Evolutionary conservation across 2,888 invertebrate species (phyloP).

Genomic region (Heliconius hortense): DNA sequence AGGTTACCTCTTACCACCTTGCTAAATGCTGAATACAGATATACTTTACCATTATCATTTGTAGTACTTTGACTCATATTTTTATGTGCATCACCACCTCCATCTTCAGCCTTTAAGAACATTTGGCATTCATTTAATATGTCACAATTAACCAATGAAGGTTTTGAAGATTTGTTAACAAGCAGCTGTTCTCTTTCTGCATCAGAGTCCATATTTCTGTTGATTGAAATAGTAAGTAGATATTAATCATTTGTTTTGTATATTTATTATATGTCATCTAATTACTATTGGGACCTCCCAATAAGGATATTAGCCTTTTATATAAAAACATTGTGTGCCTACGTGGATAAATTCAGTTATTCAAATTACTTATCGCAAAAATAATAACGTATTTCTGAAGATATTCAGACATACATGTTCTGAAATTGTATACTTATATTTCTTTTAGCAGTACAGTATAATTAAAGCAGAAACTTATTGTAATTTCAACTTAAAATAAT

Average conservation of each 20-base stretch:
- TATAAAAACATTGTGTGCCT: not conserved
- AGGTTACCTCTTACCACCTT: too few relatives aligned
- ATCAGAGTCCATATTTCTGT: slow-evolving; percentile 59
- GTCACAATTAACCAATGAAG: slow-evolving; percentile 62
- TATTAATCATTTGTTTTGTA: not conserved
- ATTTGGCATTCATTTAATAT: slow-evolving; percentile 74
- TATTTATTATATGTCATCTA: not conserved
- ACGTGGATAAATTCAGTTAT: slow-evolving; percentile 16
- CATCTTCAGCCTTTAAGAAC: slow-evolving; percentile 72
- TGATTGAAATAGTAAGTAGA: not conserved
- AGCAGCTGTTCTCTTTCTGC: slow-evolving; percentile 54
- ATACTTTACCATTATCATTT: slow-evolving; percentile 51
- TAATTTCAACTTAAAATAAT: not conserved
- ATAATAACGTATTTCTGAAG: not conserved
- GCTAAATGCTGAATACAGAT: not conserved
- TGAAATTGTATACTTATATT: not conserved
- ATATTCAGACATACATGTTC: not conserved
- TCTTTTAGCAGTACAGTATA: not conserved
- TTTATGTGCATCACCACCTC: slow-evolving; percentile 67
- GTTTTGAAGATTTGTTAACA: slow-evolving; percentile 49
- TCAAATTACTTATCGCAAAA: not conserved
- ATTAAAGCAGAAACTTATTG: not conserved
- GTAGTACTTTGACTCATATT: slow-evolving; percentile 52
- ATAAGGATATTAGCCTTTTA: too few relatives aligned
- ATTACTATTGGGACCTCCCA: not conserved